Percentiles rank a stretch among this genome's conserved stretches.
Evolutionary conservation across 2,113 vertebrate genomes (phyloP).

Genomic region (Recurvirostra avosetta): DNA sequence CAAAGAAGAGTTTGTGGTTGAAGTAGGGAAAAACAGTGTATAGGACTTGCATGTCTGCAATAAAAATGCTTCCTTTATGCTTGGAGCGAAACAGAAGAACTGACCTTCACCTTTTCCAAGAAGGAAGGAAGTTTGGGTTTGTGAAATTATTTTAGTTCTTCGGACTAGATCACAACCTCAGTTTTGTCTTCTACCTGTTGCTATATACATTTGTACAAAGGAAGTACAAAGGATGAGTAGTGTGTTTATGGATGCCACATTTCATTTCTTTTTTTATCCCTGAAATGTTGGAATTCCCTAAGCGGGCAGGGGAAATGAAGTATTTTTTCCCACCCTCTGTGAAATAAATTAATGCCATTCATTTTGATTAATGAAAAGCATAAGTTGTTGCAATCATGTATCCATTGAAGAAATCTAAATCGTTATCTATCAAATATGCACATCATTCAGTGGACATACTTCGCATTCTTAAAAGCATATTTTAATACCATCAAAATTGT

Average conservation of each 20-base stretch:
- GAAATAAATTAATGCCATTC: neutral
- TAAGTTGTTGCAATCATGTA: neutral
- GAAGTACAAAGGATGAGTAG: neutral
- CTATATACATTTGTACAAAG: neutral
- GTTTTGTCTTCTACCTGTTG: neutral
- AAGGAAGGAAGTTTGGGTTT: slow-evolving; percentile 28
- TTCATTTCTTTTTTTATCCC: neutral
- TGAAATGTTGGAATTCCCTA: neutral
- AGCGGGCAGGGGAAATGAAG: neutral
- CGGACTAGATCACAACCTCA: neutral
- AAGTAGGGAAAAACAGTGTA: neutral
- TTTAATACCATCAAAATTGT: neutral
- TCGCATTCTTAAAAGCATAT: neutral
- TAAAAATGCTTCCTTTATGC: neutral
- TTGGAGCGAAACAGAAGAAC: neutral
- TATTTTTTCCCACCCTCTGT: neutral
- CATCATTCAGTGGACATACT: neutral
- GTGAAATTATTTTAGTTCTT: neutral
- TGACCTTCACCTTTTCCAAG: slow-evolving; percentile 19
- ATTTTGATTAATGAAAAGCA: neutral
- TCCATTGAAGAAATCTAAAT: neutral
- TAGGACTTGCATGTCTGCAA: neutral
- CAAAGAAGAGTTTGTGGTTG: neutral
- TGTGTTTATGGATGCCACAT: neutral
- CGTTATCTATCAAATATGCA: neutral